These are phyloP conservation scores for Cheilosia impressa DNA, from an alignment of 2,888 invertebrate species.

Conservation along the genomic window DNA sequence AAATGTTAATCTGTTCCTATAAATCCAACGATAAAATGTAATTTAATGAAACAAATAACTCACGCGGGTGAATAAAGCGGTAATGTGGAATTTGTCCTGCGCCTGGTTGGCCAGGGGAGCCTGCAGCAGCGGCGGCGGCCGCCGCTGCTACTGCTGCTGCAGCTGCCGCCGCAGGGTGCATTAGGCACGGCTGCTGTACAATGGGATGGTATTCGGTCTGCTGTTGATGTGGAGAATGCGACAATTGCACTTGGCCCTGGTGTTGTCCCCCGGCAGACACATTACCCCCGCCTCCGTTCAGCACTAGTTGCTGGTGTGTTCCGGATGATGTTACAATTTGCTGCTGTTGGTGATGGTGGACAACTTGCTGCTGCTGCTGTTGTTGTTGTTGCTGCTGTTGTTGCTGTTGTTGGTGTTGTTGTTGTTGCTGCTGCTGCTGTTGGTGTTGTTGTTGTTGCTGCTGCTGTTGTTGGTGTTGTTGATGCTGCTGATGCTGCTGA, in stretches of 20 bases:
- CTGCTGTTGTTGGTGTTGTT: conserved; percentile 46
- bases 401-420: conserved; percentile 65
- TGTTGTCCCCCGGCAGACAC: conserved; percentile 54
- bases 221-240: conserved; percentile 68
- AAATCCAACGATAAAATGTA: too few relatives aligned
- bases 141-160: conserved; percentile 60
- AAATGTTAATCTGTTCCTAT: too few relatives aligned
- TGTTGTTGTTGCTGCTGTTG: conserved; percentile 61
- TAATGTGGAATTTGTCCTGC: conserved; percentile 64
- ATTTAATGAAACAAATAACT: conserved; percentile 25
- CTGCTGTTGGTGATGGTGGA: conserved; percentile 50
- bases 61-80: conserved; percentile 69
- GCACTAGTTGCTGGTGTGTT: conserved; percentile 56
- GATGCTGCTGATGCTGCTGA: conserved; percentile 53
- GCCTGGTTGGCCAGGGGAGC: conserved; percentile 54
- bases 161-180: conserved; percentile 63
- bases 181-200: conserved; percentile 69
- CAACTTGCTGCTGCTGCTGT: conserved; percentile 46
- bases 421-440: conserved; percentile 7
- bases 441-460: conserved; percentile 23
- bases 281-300: conserved; percentile 53
- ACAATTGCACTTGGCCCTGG: conserved; percentile 61
- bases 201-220: conserved; percentile 60
- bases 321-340: conserved; percentile 62
- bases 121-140: conserved; percentile 59